Evolutionary conservation across 2,888 invertebrate species (phyloP).

Genomic region (Campoplex nolae): DNA sequence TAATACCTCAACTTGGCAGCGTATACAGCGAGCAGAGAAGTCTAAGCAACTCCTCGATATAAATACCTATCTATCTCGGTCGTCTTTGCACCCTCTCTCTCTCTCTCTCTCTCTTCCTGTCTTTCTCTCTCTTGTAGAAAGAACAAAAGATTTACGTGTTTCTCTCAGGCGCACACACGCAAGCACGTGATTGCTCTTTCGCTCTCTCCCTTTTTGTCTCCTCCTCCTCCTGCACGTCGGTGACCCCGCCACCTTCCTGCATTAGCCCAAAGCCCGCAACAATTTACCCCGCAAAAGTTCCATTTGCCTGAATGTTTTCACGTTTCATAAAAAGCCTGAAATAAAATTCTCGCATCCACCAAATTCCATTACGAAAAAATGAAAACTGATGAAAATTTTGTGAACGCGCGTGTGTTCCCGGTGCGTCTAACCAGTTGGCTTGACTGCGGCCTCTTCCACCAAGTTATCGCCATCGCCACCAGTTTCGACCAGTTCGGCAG

Average conservation of each 20-base stretch:
- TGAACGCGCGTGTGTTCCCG: conserved; percentile 66
- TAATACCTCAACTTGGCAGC: conserved; percentile 54
- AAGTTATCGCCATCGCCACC: conserved; percentile 83
- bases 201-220: conserved; percentile 11
- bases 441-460: conserved; percentile 82
- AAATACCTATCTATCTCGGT: conserved; percentile 71
- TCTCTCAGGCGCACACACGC: background rate
- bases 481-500: conserved; percentile 80
- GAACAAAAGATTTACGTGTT: conserved; percentile 66
- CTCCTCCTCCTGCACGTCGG: background rate
- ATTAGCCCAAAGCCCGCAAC: background rate
- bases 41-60: conserved; percentile 67
- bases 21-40: conserved; percentile 43
- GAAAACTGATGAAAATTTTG: conserved; percentile 59
- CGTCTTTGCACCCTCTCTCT: conserved; percentile 46
- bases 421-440: conserved; percentile 78
- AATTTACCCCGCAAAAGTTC: background rate
- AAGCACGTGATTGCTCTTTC: conserved; percentile 18
- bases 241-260: background rate
- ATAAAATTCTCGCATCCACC: background rate
- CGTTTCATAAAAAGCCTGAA: background rate
- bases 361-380: conserved; percentile 19
- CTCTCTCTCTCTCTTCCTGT: background rate
- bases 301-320: background rate
- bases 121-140: conserved; percentile 46